Percentiles rank a stretch among this genome's conserved stretches.
phyloP scores from a whole-genome alignment of 1,140 invertebrate species.

The Leptinotarsa texana region DNA sequence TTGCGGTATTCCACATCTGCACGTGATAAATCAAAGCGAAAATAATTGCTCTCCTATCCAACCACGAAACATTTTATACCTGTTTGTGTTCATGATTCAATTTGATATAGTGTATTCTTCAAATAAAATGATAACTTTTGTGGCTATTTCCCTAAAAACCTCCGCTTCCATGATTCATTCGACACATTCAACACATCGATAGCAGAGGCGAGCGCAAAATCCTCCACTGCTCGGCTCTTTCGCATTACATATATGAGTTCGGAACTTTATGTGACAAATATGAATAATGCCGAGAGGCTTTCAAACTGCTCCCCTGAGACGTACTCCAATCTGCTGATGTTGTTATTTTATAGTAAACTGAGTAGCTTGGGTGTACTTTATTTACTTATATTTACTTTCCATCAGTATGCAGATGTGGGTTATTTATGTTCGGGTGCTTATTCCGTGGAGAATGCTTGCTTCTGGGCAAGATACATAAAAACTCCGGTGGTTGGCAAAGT shows the following conservation, averaged over 20 bases:
- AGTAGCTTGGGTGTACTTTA: conserved; percentile 2
- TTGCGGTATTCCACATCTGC: no score
- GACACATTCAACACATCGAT: no score
- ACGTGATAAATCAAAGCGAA: no score
- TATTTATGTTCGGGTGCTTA: background rate
- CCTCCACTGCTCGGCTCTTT: background rate
- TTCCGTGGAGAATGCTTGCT: background rate
- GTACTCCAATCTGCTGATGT: background rate
- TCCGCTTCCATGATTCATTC: no score
- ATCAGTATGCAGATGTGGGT: conserved; percentile 2
- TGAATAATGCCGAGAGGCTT: background rate
- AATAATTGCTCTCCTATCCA: no score
- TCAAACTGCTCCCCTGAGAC: background rate
- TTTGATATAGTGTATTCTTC: no score
- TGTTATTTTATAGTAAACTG: conserved; percentile 6
- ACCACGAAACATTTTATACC: no score
- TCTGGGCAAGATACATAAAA: background rate
- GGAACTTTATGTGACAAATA: conserved; percentile 1
- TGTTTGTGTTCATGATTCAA: no score
- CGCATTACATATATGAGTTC: background rate
- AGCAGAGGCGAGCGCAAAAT: background rate
- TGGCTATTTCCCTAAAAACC: no score
- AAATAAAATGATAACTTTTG: no score
- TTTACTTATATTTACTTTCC: conserved; percentile 4
- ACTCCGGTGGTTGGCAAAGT: background rate